These are phyloP conservation scores for Acanthaster planci DNA, from an alignment of 35 echinoderm and acorn worm genomes.

Conservation along the genomic window DNA sequence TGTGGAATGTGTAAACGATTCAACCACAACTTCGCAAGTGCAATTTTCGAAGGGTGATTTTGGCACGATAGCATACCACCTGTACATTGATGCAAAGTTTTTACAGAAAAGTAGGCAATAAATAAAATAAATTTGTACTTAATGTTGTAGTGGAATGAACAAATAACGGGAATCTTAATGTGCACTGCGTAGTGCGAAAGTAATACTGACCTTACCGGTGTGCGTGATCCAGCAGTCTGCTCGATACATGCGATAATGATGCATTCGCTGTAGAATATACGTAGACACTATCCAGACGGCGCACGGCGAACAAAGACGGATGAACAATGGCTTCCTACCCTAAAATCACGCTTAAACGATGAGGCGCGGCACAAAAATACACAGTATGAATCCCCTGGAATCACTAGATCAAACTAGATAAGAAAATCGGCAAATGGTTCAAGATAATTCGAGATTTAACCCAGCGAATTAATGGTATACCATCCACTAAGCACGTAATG, in stretches of 20 bases:
- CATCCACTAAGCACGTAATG: constrained; percentile 29
- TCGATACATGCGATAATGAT: constrained; percentile 11
- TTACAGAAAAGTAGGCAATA: not conserved
- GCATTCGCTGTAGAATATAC: constrained; percentile 20
- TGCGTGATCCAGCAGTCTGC: not conserved
- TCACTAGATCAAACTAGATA: constrained; percentile 42
- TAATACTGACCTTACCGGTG: constrained; percentile 25
- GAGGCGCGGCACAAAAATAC: constrained; percentile 60
- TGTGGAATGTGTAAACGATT: constrained; percentile 26
- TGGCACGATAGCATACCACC: not conserved
- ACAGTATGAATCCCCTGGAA: constrained; percentile 35
- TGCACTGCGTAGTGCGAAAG: not conserved
- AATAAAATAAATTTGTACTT: no score
- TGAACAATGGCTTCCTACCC: constrained; percentile 65
- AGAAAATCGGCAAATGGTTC: constrained; percentile 6
- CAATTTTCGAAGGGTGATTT: not conserved
- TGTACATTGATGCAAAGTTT: not conserved
- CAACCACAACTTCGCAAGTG: not conserved
- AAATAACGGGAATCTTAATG: not conserved
- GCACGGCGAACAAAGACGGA: constrained; percentile 70
- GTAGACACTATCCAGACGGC: constrained; percentile 33
- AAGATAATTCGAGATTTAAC: constrained; percentile 19
- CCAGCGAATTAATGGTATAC: constrained; percentile 25
- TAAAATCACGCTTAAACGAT: constrained; percentile 18
- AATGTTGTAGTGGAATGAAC: no score